Evolutionary conservation across 2,113 vertebrate genomes (phyloP).

Genomic region (Pterocles burchelli): DNA sequence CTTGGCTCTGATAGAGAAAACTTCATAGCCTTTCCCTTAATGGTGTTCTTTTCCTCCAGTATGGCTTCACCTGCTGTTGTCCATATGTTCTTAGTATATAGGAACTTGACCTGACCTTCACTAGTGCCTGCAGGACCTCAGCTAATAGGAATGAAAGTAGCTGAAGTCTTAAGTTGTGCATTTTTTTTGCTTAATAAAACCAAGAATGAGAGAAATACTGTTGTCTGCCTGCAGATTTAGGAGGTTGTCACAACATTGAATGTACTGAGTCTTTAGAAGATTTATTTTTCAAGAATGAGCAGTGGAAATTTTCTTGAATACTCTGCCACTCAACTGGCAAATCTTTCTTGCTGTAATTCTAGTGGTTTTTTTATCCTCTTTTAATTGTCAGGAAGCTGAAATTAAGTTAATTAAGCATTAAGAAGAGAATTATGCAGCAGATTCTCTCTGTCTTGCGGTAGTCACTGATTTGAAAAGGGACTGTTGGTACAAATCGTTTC

Average conservation of each 20-base stretch:
- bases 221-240: not conserved
- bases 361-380: not conserved
- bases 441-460: not conserved
- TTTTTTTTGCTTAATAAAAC: not conserved
- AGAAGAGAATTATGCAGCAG: conserved; percentile 20
- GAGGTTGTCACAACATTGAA: not conserved
- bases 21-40: not conserved
- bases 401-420: conserved; percentile 52
- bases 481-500: conserved; percentile 1
- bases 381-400: conserved; percentile 48
- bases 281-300: not conserved
- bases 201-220: not conserved
- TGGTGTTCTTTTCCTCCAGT: not conserved
- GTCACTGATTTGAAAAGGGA: not conserved
- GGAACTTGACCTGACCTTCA: not conserved
- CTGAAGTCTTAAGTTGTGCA: not conserved
- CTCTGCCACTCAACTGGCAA: not conserved
- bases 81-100: fast-evolving
- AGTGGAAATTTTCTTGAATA: conserved; percentile 46
- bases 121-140: not conserved
- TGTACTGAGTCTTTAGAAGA: not conserved
- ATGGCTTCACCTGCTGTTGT: not conserved
- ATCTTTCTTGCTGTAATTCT: conserved; percentile 26
- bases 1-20: not conserved
- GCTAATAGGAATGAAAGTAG: not conserved